A percentile compares a stretch with the other conserved stretches of the same genome.
phyloP scores from a whole-genome alignment of 2,113 vertebrate genomes.

The Mustelus asterias region DNA sequence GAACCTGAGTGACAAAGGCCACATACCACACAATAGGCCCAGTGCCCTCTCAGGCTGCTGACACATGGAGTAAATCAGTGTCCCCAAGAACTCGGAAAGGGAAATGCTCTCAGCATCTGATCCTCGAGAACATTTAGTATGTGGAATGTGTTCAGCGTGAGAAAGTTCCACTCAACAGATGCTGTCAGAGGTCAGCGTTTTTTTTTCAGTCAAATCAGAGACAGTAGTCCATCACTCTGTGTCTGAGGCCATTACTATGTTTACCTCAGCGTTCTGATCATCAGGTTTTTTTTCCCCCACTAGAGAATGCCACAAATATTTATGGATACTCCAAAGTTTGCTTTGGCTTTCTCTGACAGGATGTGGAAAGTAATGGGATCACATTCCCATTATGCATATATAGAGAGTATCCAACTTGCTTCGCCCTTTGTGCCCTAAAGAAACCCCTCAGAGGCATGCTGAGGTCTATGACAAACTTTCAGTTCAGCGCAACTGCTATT shows the following conservation, averaged over 20 bases:
- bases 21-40: neutral
- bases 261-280: constrained; percentile 8
- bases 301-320: neutral
- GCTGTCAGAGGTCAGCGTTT: constrained; percentile 27
- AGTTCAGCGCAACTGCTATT: neutral
- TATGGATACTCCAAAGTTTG: constrained; percentile 25
- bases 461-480: neutral
- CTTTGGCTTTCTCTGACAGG: constrained; percentile 20
- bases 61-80: neutral
- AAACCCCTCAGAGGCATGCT: neutral
- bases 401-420: neutral
- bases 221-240: neutral
- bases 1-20: neutral
- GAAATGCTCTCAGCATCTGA: neutral
- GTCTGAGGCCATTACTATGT: neutral
- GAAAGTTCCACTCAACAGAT: constrained; percentile 5
- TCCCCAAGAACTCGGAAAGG: neutral
- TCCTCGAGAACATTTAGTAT: neutral
- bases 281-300: neutral
- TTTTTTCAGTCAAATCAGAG: neutral
- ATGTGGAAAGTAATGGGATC: neutral
- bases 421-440: neutral
- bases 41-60: neutral
- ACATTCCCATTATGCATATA: neutral
- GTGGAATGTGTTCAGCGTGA: constrained; percentile 30